Conservation (phyloP, 2,888 invertebrate genomes). For the Drosophila rubida region DNA sequence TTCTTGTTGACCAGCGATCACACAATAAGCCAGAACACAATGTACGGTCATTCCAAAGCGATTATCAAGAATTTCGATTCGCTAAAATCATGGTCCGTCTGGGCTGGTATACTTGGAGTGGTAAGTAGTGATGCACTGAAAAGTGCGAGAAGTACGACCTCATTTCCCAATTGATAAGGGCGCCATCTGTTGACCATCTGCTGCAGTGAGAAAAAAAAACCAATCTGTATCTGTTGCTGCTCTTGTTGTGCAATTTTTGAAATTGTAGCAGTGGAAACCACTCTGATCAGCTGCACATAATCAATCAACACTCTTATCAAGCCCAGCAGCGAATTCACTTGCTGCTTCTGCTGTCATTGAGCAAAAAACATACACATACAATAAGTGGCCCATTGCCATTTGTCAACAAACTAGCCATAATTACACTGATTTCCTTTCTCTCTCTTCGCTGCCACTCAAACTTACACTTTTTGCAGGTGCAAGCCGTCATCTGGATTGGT, state of each 20-base stretch:
- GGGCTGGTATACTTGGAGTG: conserved; percentile 69
- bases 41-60: conserved; percentile 51
- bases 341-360: conserved; percentile 27
- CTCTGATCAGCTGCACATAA: conserved; percentile 31
- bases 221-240: conserved; percentile 1
- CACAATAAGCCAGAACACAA: conserved; percentile 23
- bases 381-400: conserved; percentile 24
- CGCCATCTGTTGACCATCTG: conserved; percentile 29
- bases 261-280: conserved; percentile 5
- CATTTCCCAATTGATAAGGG: conserved; percentile 41
- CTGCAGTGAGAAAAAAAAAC: neutral
- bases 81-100: conserved; percentile 46
- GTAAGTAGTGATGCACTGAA: conserved; percentile 47
- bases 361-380: conserved; percentile 1
- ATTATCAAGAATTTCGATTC: conserved; percentile 65
- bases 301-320: conserved; percentile 40
- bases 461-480: conserved; percentile 74
- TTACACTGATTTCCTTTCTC: conserved; percentile 10
- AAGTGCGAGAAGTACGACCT: conserved; percentile 36
- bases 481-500: conserved; percentile 83
- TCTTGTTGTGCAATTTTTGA: conserved; percentile 6
- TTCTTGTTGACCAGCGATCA: neutral
- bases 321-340: conserved; percentile 25
- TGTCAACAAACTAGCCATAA: conserved; percentile 38
- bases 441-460: conserved; percentile 4